phyloP scores from a whole-genome alignment of 1,140 invertebrate genomes.

The Tetranychus urticae region DNA sequence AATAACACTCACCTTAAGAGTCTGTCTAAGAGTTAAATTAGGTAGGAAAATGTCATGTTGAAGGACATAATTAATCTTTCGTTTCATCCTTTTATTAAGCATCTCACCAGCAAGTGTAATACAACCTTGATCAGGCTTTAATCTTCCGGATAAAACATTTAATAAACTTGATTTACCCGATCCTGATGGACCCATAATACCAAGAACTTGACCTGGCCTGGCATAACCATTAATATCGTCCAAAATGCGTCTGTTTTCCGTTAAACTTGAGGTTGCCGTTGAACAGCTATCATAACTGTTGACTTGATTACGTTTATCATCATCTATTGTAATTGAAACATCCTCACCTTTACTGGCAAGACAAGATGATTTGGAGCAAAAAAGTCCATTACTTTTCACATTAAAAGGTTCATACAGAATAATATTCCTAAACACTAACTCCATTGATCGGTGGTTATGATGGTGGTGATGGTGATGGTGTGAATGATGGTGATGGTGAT shows the following conservation, averaged over 20 bases:
- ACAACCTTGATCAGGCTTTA: conserved; percentile 35
- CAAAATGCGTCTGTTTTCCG: conserved; percentile 27
- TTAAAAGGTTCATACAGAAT: conserved; percentile 23
- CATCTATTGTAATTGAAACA: neutral
- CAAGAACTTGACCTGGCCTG: conserved; percentile 48
- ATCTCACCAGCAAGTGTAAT: conserved; percentile 46
- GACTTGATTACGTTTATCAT: neutral
- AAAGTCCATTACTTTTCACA: neutral
- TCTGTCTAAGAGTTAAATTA: conserved; percentile 50
- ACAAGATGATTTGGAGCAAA: too few relatives aligned
- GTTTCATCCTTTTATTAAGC: conserved; percentile 45
- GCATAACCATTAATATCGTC: conserved; percentile 44
- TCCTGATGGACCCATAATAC: conserved; percentile 61
- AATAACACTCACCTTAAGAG: conserved; percentile 32
- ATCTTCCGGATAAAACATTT: conserved; percentile 43
- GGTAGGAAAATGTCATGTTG: conserved; percentile 65
- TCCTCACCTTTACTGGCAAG: too few relatives aligned
- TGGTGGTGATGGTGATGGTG: conserved; percentile 1
- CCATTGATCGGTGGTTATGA: conserved; percentile 23
- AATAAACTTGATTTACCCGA: conserved; percentile 54
- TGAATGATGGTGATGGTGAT: neutral
- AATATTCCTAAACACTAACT: conserved; percentile 40
- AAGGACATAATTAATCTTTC: conserved; percentile 55
- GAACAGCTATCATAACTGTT: neutral
- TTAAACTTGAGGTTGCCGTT: neutral